These are phyloP conservation scores for Listrodromus nycthemerus DNA, from an alignment of 2,888 invertebrate genomes.

Conservation along the genomic window DNA sequence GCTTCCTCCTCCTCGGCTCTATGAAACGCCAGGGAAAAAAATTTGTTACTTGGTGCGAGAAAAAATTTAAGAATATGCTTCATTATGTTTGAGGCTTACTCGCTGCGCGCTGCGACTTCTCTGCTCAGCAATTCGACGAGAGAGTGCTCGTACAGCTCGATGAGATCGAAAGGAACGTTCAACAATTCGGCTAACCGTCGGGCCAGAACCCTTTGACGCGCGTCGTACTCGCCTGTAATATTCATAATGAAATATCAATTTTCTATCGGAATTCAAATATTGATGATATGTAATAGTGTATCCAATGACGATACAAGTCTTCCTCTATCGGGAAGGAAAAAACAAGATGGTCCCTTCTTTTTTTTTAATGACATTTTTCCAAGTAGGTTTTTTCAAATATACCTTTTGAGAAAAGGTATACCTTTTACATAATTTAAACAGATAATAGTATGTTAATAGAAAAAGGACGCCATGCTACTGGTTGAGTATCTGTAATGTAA, in stretches of 20 bases:
- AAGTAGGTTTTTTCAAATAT: too few relatives aligned
- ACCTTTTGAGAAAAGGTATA: too few relatives aligned
- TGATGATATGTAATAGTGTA: too few relatives aligned
- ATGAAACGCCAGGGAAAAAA: slow-evolving; percentile 19
- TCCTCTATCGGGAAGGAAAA: too few relatives aligned
- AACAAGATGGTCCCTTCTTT: too few relatives aligned
- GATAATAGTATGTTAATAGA: too few relatives aligned
- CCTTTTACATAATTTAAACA: too few relatives aligned
- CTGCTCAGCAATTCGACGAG: slow-evolving; percentile 85
- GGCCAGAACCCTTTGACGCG: slow-evolving; percentile 87
- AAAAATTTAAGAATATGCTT: background rate
- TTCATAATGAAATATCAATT: background rate
- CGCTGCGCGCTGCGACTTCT: slow-evolving; percentile 70
- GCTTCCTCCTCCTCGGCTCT: slow-evolving; percentile 86
- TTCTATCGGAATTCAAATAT: background rate
- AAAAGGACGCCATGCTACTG: too few relatives aligned
- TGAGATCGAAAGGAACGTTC: slow-evolving; percentile 85
- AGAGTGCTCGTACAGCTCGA: slow-evolving; percentile 87
- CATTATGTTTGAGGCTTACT: slow-evolving; percentile 66
- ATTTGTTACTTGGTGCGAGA: background rate
- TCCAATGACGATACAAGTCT: too few relatives aligned
- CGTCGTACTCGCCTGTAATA: slow-evolving; percentile 87
- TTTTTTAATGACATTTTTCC: too few relatives aligned
- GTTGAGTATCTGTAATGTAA: too few relatives aligned
- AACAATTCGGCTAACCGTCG: slow-evolving; percentile 86